A percentile compares a stretch with the other conserved stretches of the same genome.
Conservation (phyloP, 2,113 vertebrate genomes). For the Regulus satrapa region DNA sequence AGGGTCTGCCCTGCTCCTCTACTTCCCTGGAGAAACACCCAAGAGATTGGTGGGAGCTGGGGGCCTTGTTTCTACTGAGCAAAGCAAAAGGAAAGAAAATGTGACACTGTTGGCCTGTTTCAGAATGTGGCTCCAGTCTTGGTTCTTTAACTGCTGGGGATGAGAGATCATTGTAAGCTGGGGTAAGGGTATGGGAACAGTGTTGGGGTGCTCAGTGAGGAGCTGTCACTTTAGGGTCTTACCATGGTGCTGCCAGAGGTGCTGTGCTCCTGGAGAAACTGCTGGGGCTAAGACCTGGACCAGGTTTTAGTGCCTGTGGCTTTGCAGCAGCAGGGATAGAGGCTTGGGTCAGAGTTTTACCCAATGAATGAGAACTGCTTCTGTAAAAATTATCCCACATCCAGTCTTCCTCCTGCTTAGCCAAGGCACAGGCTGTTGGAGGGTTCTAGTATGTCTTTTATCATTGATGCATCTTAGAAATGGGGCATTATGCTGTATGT, state of each 20-base stretch:
- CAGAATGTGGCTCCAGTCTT: not conserved
- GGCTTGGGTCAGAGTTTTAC: not conserved
- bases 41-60: not conserved
- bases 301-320: not conserved
- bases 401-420: not conserved
- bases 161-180: not conserved
- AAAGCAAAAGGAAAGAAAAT: not conserved
- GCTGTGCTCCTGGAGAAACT: not conserved
- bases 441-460: not conserved
- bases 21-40: not conserved
- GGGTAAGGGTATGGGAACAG: not conserved
- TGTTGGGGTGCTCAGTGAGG: not conserved
- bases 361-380: not conserved
- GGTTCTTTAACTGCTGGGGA: not conserved
- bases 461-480: not conserved
- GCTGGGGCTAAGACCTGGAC: not conserved
- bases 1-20: not conserved
- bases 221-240: not conserved
- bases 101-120: not conserved
- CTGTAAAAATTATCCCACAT: not conserved
- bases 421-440: not conserved
- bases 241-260: not conserved
- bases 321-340: not conserved
- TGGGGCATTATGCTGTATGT: not conserved
- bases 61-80: not conserved